These are phyloP conservation scores for Cardinalis cardinalis DNA, from an alignment of 2,113 vertebrate genomes.

Conservation along the genomic window DNA sequence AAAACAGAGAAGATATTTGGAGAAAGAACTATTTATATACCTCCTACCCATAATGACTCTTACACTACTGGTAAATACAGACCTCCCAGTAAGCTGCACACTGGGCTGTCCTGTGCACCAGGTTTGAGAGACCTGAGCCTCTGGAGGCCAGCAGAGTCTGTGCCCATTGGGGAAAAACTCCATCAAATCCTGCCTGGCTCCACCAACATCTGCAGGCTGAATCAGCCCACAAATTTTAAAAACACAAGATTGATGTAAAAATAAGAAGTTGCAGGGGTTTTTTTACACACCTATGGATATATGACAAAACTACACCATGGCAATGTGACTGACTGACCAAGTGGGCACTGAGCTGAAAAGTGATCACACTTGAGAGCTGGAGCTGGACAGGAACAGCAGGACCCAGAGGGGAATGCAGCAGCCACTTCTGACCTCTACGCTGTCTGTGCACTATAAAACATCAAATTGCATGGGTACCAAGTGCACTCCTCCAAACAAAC, in stretches of 20 bases:
- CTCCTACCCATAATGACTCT: not conserved
- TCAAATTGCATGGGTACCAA: not conserved
- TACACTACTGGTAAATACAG: not conserved
- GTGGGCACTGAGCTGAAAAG: not conserved
- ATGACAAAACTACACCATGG: not conserved
- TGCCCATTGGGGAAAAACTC: not conserved
- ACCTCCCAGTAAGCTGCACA: not conserved
- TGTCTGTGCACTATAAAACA: not conserved
- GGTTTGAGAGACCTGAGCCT: not conserved
- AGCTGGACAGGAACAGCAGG: not conserved
- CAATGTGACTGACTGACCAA: not conserved
- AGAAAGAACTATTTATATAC: not conserved
- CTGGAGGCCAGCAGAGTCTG: not conserved
- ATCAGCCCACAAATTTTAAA: not conserved
- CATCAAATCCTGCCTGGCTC: not conserved
- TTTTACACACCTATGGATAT: not conserved
- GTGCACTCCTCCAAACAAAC: not conserved
- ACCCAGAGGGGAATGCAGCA: not conserved
- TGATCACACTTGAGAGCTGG: not conserved
- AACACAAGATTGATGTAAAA: not conserved
- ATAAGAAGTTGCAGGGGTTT: rapidly evolving
- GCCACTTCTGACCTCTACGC: not conserved
- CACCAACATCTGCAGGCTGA: not conserved
- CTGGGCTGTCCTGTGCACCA: not conserved
- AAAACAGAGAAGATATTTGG: not conserved